Conservation (phyloP, 1,140 invertebrate genomes). For the Trichomalopsis sarcophagae region DNA sequence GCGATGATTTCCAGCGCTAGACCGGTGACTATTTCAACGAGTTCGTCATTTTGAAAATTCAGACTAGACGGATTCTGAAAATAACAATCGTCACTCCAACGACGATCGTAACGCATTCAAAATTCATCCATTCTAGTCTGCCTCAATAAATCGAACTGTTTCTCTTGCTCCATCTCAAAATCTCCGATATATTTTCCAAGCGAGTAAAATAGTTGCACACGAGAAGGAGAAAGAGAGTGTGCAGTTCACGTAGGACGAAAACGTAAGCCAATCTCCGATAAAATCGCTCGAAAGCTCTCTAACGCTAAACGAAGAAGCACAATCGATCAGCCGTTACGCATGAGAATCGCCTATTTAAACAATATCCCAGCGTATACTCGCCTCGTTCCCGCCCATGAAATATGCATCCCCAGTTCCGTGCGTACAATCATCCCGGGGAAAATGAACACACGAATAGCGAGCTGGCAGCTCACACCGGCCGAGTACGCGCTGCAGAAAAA, state of each 20-base stretch:
- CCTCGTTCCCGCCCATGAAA: slow-evolving; percentile 18
- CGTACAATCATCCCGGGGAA: slow-evolving; percentile 10
- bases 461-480: not conserved
- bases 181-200: not conserved
- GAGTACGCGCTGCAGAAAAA: not conserved
- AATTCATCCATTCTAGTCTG: not conserved
- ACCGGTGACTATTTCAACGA: not conserved
- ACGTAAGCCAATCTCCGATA: not conserved
- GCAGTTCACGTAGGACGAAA: not conserved
- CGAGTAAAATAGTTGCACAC: not conserved
- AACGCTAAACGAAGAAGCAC: slow-evolving; percentile 13
- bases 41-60: not conserved
- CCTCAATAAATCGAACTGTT: not conserved
- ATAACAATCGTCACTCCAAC: not conserved
- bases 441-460: not conserved
- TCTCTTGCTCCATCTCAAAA: not conserved
- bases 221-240: not conserved
- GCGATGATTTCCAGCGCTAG: not conserved
- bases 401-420: not conserved
- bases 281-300: not conserved
- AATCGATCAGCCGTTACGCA: not conserved
- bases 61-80: not conserved
- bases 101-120: not conserved
- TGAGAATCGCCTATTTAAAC: slow-evolving; percentile 37
- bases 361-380: not conserved